These are phyloP conservation scores for Eupithecia dodoneata DNA, from an alignment of 2,888 invertebrate species.

Conservation along the genomic window DNA sequence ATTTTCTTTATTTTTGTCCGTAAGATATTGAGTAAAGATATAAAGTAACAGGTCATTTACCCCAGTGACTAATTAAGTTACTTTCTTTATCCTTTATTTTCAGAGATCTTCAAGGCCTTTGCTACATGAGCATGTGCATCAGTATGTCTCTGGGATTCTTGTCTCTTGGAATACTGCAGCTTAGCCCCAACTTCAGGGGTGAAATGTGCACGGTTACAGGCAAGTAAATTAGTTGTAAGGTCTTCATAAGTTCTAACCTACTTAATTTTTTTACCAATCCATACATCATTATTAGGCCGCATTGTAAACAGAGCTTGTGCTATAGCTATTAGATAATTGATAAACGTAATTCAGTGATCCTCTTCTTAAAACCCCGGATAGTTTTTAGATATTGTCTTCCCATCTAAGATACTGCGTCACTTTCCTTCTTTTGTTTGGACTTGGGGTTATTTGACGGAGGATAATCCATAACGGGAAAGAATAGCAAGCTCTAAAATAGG, in stretches of 20 bases:
- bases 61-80: not conserved
- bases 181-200: conserved; percentile 65
- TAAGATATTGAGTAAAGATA: not conserved
- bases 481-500: no score
- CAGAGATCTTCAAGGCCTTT: conserved; percentile 86
- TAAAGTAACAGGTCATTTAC: not conserved
- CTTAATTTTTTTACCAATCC: not conserved
- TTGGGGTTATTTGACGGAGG: no score
- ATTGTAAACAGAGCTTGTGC: no score
- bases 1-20: not conserved
- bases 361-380: no score
- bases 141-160: conserved; percentile 85
- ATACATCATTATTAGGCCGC: no score
- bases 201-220: conserved; percentile 82
- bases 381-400: no score
- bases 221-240: conserved; percentile 46
- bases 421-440: no score
- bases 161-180: conserved; percentile 83
- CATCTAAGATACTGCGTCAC: no score
- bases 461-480: no score
- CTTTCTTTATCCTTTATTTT: conserved; percentile 42
- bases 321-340: no score
- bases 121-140: conserved; percentile 85
- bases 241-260: no score
- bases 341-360: no score